phyloP scores from a whole-genome alignment of 2,797 vertebrate genomes.

The Fratercula arctica region DNA sequence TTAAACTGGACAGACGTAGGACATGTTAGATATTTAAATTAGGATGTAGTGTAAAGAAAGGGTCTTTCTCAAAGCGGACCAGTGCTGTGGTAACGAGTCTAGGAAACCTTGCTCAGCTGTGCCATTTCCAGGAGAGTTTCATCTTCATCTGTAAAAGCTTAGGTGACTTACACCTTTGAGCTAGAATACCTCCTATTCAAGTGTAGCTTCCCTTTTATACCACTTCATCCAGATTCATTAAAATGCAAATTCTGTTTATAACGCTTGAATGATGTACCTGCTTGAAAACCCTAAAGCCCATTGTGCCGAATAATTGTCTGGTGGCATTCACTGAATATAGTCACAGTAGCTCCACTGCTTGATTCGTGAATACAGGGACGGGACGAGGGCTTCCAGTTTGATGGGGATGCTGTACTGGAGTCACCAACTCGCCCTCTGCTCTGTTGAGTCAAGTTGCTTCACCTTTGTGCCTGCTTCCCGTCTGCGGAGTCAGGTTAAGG shows the following conservation, averaged over 20 bases:
- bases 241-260: not conserved
- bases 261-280: not conserved
- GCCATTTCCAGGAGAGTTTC: not conserved
- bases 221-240: not conserved
- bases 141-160: not conserved
- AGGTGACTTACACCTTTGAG: not conserved
- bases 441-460: not conserved
- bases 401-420: not conserved
- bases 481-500: not conserved
- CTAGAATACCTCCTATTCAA: not conserved
- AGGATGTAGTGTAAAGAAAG: not conserved
- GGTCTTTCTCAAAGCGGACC: not conserved
- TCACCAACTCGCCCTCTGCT: not conserved
- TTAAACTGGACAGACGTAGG: not conserved
- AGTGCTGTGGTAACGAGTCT: not conserved
- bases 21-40: not conserved
- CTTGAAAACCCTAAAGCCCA: not conserved
- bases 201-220: not conserved
- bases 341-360: not conserved
- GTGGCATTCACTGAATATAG: not conserved
- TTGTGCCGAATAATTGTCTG: not conserved
- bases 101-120: not conserved
- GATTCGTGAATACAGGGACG: not conserved
- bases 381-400: not conserved
- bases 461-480: constrained; percentile 25